phyloP scores from a whole-genome alignment of 2,797 vertebrate species.

The Amazona finschi region DNA sequence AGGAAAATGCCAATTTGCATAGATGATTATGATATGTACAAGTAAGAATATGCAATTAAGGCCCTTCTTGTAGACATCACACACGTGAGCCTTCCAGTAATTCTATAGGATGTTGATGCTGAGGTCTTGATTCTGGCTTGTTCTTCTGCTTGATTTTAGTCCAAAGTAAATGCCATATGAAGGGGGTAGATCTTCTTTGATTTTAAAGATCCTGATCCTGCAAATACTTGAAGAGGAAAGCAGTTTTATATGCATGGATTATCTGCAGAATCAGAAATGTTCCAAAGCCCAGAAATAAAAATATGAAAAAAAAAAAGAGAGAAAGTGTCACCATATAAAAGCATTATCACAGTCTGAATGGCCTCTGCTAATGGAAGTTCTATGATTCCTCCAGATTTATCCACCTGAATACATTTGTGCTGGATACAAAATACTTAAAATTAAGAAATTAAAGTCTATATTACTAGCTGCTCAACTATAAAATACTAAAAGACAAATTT shows the following conservation, averaged over 20 bases:
- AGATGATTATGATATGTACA: conserved; percentile 20
- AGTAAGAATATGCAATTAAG: neutral
- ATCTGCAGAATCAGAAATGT: neutral
- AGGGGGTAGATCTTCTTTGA: neutral
- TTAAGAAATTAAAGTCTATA: neutral
- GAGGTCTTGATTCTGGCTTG: neutral
- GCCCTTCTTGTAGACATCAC: neutral
- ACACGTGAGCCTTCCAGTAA: neutral
- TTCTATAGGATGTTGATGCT: neutral
- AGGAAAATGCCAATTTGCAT: conserved; percentile 45
- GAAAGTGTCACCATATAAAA: neutral
- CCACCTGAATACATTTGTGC: neutral
- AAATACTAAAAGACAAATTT: neutral
- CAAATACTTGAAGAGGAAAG: neutral
- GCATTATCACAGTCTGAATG: neutral
- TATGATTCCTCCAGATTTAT: neutral
- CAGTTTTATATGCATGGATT: neutral
- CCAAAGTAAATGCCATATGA: neutral
- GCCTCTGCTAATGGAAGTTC: neutral
- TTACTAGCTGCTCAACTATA: neutral
- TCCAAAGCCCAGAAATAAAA: neutral
- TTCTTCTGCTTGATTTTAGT: neutral
- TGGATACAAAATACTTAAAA: neutral
- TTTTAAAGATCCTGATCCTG: neutral
- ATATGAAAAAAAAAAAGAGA: neutral